Conservation (phyloP, 2,888 invertebrate species). For the Stenodema calcarata region DNA sequence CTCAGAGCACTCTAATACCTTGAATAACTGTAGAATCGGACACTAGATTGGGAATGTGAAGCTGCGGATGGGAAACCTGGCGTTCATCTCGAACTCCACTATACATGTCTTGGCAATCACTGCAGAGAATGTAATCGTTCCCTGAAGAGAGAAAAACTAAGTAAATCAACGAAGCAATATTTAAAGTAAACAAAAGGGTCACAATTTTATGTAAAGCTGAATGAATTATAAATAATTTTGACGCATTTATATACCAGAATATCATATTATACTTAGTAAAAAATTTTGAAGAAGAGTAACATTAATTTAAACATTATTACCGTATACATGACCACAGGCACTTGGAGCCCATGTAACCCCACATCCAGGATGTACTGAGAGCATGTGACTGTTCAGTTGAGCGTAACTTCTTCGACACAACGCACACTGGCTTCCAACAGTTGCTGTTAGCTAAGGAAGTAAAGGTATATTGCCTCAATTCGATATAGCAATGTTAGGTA, state of each 20-base stretch:
- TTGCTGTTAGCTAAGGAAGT: conserved; percentile 30
- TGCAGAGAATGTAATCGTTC: conserved; percentile 64
- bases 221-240: no score
- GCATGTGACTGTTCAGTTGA: conserved; percentile 64
- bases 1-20: not conserved
- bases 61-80: conserved; percentile 5
- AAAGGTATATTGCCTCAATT: no score
- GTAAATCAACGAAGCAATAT: not conserved
- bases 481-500: no score
- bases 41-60: conserved; percentile 51
- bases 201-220: conserved; percentile 53
- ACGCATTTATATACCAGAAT: no score
- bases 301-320: no score
- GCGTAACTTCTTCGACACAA: conserved; percentile 63
- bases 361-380: conserved; percentile 67
- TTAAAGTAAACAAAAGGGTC: conserved; percentile 28
- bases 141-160: conserved; percentile 58
- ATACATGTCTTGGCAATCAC: conserved; percentile 65
- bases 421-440: conserved; percentile 60
- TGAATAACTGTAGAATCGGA: conserved; percentile 27
- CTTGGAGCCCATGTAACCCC: conserved; percentile 64
- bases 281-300: no score
- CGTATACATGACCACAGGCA: conserved; percentile 64
- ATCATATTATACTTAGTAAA: no score
- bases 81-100: conserved; percentile 55